Evolutionary conservation across 1,140 invertebrate species (phyloP).

Genomic region (Cardiocondyla obscurior): DNA sequence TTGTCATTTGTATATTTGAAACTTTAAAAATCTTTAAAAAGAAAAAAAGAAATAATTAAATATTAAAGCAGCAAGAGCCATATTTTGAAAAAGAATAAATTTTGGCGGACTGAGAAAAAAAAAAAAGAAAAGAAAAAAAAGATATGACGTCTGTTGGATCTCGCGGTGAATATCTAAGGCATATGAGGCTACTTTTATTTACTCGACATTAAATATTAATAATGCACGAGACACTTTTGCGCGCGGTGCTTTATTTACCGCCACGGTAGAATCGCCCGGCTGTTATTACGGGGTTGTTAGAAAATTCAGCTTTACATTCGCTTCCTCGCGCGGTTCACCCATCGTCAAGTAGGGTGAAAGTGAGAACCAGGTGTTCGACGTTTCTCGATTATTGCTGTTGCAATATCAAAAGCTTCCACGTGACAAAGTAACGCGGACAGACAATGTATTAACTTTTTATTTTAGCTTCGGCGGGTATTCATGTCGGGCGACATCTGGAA

Average conservation of each 20-base stretch:
- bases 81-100: not conserved
- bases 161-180: not conserved
- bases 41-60: conserved; percentile 4
- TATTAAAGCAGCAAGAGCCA: not conserved
- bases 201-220: conserved; percentile 24
- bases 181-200: not conserved
- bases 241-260: conserved; percentile 29
- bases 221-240: conserved; percentile 17
- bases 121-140: too few species aligned
- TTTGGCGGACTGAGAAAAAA: not conserved
- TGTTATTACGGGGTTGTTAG: not conserved
- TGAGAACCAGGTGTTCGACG: conserved; percentile 42
- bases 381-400: conserved; percentile 27
- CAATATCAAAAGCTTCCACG: conserved; percentile 16
- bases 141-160: not conserved
- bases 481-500: conserved; percentile 32
- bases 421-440: conserved; percentile 46
- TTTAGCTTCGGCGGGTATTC: conserved; percentile 32
- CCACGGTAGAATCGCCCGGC: not conserved
- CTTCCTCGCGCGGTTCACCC: not conserved
- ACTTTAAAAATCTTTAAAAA: not conserved
- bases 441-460: conserved; percentile 54
- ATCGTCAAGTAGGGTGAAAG: conserved; percentile 30
- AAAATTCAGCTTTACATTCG: conserved; percentile 23
- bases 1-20: not conserved